Conservation (phyloP, 2,113 vertebrate genomes). For the Ctenomys sociabilis region DNA sequence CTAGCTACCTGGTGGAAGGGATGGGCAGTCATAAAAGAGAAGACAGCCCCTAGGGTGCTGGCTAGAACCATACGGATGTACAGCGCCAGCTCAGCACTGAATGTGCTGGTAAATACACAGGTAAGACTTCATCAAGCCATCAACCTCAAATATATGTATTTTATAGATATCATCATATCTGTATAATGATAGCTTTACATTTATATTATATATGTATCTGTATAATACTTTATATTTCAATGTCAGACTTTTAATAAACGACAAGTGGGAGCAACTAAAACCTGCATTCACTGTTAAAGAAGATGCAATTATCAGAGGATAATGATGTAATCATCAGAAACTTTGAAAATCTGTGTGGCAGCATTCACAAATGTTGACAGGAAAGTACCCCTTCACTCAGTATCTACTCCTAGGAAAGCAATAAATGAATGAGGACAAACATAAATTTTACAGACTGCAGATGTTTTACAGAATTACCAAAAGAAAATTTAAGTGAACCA, state of each 20-base stretch:
- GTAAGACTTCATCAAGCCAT: background rate
- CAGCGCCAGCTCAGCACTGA: background rate
- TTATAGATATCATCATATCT: background rate
- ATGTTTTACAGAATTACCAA: background rate
- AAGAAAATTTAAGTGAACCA: background rate
- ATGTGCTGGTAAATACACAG: background rate
- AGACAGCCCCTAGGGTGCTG: background rate
- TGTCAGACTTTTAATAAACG: background rate
- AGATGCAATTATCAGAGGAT: background rate
- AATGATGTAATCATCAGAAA: background rate
- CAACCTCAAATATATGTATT: background rate
- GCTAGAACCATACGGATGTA: background rate
- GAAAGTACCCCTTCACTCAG: background rate
- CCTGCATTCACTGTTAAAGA: background rate
- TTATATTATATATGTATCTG: no score
- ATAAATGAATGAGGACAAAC: background rate
- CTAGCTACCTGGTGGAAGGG: background rate
- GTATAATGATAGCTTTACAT: no score
- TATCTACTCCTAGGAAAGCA: background rate
- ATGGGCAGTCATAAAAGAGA: background rate
- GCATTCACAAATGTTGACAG: background rate
- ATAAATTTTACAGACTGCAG: background rate
- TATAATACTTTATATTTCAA: background rate
- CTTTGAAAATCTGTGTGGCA: background rate
- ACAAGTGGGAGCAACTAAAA: background rate